These are phyloP conservation scores for Zygaena filipendulae DNA, from an alignment of 2,888 invertebrate genomes.

Conservation along the genomic window DNA sequence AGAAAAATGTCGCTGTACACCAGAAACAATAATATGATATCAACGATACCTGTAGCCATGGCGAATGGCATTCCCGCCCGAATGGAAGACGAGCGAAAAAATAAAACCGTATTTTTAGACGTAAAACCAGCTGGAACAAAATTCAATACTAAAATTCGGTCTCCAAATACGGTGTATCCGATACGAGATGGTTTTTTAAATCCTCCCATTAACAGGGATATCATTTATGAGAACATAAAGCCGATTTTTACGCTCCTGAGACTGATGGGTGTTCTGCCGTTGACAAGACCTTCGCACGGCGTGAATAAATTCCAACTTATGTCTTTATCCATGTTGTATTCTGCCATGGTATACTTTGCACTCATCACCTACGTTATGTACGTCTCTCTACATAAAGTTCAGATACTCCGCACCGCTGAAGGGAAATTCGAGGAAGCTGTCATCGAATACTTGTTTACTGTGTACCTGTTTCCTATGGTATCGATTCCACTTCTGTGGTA, in stretches of 20 bases:
- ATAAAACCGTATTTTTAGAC: conserved; percentile 47
- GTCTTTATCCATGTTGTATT: conserved; percentile 70
- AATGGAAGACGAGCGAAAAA: conserved; percentile 33
- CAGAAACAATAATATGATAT: conserved; percentile 26
- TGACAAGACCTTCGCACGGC: conserved; percentile 59
- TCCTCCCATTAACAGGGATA: conserved; percentile 39
- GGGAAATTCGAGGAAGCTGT: conserved; percentile 81
- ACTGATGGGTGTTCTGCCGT: conserved; percentile 71
- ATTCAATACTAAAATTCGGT: conserved; percentile 28
- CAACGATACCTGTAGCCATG: conserved; percentile 26
- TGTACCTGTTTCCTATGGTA: conserved; percentile 74
- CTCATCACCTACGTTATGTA: conserved; percentile 69
- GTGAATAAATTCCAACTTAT: conserved; percentile 54
- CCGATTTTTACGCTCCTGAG: conserved; percentile 53
- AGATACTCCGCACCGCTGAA: conserved; percentile 69
- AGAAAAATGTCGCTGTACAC: conserved; percentile 38
- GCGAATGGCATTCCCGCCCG: conserved; percentile 42
- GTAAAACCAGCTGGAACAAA: conserved; percentile 44
- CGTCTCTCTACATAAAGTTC: conserved; percentile 71
- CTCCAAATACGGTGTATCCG: conserved; percentile 38
- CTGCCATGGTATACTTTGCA: conserved; percentile 54
- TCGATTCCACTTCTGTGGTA: conserved; percentile 74
- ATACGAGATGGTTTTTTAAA: conserved; percentile 38
- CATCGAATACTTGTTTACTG: conserved; percentile 79
- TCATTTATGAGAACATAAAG: conserved; percentile 56